phyloP scores from a whole-genome alignment of 2,113 vertebrate genomes.

The Pycnonotus jocosus region DNA sequence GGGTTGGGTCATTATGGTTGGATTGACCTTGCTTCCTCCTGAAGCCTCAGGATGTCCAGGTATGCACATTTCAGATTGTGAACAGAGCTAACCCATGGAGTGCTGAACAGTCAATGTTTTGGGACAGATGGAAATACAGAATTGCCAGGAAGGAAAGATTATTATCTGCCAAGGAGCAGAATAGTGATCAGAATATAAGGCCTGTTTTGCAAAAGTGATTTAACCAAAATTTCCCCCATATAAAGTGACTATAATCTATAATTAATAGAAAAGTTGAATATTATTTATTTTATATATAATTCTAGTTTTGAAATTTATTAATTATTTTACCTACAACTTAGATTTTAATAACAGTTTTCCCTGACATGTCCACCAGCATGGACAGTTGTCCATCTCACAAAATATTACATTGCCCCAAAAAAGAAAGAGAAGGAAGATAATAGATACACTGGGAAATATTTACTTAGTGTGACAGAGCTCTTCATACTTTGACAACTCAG shows the following conservation, averaged over 20 bases:
- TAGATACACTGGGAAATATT: neutral
- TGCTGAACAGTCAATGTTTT: neutral
- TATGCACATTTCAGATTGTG: neutral
- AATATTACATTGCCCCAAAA: neutral
- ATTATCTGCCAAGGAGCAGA: neutral
- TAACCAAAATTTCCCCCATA: neutral
- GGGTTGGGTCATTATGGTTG: fast-evolving
- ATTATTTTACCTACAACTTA: neutral
- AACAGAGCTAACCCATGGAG: neutral
- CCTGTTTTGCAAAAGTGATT: neutral
- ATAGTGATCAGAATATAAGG: neutral
- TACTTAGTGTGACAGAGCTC: neutral
- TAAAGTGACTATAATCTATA: neutral
- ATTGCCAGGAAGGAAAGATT: neutral
- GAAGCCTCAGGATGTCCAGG: neutral
- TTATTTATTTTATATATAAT: neutral
- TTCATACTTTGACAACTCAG: neutral
- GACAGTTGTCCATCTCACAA: neutral
- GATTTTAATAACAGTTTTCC: neutral
- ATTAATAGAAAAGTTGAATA: neutral
- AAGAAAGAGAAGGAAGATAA: neutral
- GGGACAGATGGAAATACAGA: neutral
- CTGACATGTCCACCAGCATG: neutral
- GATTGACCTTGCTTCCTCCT: neutral
- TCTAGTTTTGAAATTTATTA: neutral